phyloP scores from a whole-genome alignment of 1,140 invertebrate genomes.

The Oscheius sp. region DNA sequence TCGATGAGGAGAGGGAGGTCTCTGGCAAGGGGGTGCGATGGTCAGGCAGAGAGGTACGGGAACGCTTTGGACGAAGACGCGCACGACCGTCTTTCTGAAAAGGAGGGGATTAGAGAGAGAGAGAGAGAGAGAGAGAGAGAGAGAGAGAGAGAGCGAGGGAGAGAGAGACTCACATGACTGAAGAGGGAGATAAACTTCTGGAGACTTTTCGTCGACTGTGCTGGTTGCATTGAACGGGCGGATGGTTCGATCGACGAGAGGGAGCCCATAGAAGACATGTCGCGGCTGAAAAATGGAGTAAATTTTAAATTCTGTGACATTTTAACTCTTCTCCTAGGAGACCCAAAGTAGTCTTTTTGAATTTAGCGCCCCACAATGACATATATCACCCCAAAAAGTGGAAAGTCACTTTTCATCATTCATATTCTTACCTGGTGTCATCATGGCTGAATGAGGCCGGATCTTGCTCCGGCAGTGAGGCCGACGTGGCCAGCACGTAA shows the following conservation, averaged over 20 bases:
- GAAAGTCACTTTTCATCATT: too few relatives aligned
- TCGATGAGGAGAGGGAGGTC: neutral
- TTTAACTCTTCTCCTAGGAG: too few relatives aligned
- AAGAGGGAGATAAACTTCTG: conserved; percentile 15
- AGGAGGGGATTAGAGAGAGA: too few relatives aligned
- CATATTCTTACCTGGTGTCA: neutral
- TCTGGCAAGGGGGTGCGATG: conserved; percentile 20
- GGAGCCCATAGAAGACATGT: conserved; percentile 18
- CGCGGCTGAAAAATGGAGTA: neutral
- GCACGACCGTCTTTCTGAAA: neutral
- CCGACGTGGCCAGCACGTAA: conserved; percentile 32
- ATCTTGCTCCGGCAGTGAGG: conserved; percentile 15
- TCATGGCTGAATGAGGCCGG: neutral
- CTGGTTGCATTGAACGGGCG: neutral
- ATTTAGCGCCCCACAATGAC: too few relatives aligned
- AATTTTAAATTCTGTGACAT: neutral
- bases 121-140: too few relatives aligned
- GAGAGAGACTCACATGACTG: neutral
- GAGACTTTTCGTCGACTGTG: conserved; percentile 3
- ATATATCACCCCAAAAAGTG: too few relatives aligned
- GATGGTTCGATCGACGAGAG: neutral
- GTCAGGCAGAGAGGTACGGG: conserved; percentile 22
- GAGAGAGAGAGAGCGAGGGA: too few relatives aligned
- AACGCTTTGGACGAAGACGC: conserved; percentile 8
- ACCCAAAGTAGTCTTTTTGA: too few relatives aligned